A percentile compares a stretch with the other conserved stretches of the same genome.
phyloP scores from a whole-genome alignment of 2,797 vertebrate species.

The Cirrhinus mrigala region DNA sequence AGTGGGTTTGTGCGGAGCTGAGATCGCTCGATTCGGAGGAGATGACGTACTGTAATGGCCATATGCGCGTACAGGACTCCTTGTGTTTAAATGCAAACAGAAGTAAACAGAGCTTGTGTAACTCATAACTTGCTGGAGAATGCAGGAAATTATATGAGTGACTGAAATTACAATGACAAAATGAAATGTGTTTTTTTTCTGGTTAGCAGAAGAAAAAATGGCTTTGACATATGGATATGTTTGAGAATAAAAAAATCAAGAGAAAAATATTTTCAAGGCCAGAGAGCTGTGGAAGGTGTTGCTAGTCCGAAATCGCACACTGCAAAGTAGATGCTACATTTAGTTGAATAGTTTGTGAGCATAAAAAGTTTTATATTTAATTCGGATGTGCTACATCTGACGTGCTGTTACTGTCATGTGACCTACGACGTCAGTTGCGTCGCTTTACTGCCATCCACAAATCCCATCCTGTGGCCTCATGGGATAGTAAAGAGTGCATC shows the following conservation, averaged over 20 bases:
- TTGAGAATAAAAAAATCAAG: background rate
- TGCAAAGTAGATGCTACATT: background rate
- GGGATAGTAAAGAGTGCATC: background rate
- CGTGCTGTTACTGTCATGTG: background rate
- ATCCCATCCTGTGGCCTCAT: background rate
- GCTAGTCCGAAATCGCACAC: background rate
- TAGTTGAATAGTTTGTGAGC: background rate
- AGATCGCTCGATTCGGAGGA: slow-evolving; percentile 48
- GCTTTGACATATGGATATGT: background rate
- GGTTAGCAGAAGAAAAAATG: background rate
- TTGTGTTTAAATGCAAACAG: slow-evolving; percentile 28
- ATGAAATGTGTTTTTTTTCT: background rate
- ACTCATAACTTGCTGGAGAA: slow-evolving; percentile 10
- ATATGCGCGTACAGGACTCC: background rate
- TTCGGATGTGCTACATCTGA: background rate
- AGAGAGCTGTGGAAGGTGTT: background rate
- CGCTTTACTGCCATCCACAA: background rate
- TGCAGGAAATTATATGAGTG: slow-evolving; percentile 8
- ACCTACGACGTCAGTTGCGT: background rate
- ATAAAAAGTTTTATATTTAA: background rate
- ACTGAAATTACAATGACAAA: slow-evolving; percentile 12
- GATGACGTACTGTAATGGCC: slow-evolving; percentile 16
- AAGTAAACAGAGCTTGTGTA: slow-evolving; percentile 40
- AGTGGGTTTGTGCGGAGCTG: slow-evolving; percentile 45
- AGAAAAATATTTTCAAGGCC: background rate